Evolutionary conservation across 2,797 vertebrate genomes (phyloP), one percentile per base, ranked within the genome.

Genomic region (Catharus ustulatus): DNA sequence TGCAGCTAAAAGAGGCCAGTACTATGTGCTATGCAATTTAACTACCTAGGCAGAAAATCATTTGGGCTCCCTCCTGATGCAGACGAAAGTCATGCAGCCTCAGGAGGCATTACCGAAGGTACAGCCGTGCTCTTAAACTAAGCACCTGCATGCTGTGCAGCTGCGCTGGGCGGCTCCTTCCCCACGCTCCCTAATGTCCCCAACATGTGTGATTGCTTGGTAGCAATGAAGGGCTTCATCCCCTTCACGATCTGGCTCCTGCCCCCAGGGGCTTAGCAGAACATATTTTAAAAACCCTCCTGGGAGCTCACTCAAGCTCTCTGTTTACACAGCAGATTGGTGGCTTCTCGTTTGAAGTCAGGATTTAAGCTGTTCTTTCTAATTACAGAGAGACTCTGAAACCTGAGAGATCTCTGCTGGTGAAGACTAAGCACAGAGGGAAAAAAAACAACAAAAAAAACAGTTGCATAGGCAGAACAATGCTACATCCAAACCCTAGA

Each of bases 241-340:
- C 77, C 57, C 77, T 74, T 71, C 87, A 45, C 4, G n/a, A 87
- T 94, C 90, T 78, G 80, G 76, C 89, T 95, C 68, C 61, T 89
- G 49, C 74, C 77, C 74, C 73, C 77, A 38, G 79, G 80, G 76
- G n/a, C 75, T 95, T 81, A 93, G 82, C 67, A 91, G 90, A 95
- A 95, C 89, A 52, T 76, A 88, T 95, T 97, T 97, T 86, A 79
- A 94, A 95, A 93, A 96, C 55, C 77, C 96, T 95, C 87, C 75
- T 15, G 46, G 78, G 94, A 95, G 84, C 92, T 94, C 96, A 78
- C 93, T 96, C 93, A 89, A 90, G 72, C 73, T 92, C 88, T 94
- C 93, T 97, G 95, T 97, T 97, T 97, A 96, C 96, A 95, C 86
- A 97, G 95, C 94, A 97, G 97, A 97, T 96, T 96, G 96, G 93